Evolutionary conservation across 2,888 invertebrate genomes (phyloP).

Genomic region (Hydrotaea diabolus): DNA sequence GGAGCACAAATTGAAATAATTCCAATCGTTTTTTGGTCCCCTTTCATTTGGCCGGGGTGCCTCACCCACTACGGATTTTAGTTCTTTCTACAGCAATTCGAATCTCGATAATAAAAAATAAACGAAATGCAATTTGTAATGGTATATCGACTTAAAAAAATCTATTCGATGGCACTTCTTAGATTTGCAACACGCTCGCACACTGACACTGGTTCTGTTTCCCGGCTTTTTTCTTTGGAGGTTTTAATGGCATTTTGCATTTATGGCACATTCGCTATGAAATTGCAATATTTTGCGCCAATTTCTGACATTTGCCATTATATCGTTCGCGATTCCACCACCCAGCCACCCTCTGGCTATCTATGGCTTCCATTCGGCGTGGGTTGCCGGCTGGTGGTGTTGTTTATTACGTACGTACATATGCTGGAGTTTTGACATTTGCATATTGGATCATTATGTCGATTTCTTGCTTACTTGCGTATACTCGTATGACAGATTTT

Average conservation of each 20-base stretch:
- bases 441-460: slow-evolving; percentile 19
- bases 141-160: slow-evolving; percentile 54
- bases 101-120: slow-evolving; percentile 50
- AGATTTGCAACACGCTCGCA: neutral
- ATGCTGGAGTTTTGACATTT: slow-evolving; percentile 40
- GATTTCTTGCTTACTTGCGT: neutral
- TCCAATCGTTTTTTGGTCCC: neutral
- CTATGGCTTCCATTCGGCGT: neutral
- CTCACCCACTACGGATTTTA: neutral
- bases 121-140: slow-evolving; percentile 45
- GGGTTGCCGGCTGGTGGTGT: slow-evolving; percentile 12
- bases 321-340: neutral
- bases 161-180: slow-evolving; percentile 13
- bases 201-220: slow-evolving; percentile 3
- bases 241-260: slow-evolving; percentile 8
- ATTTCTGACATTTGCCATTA: slow-evolving; percentile 55
- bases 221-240: slow-evolving; percentile 5
- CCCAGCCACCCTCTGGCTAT: neutral
- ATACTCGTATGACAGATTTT: slow-evolving; percentile 53
- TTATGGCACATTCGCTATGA: slow-evolving; percentile 52
- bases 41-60: neutral
- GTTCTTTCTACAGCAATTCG: slow-evolving; percentile 34
- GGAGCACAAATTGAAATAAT: slow-evolving; percentile 52
- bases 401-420: slow-evolving; percentile 52
- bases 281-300: slow-evolving; percentile 59